These are phyloP conservation scores for Mormyrus lacerda DNA, from an alignment of 2,113 vertebrate genomes.

Conservation along the genomic window DNA sequence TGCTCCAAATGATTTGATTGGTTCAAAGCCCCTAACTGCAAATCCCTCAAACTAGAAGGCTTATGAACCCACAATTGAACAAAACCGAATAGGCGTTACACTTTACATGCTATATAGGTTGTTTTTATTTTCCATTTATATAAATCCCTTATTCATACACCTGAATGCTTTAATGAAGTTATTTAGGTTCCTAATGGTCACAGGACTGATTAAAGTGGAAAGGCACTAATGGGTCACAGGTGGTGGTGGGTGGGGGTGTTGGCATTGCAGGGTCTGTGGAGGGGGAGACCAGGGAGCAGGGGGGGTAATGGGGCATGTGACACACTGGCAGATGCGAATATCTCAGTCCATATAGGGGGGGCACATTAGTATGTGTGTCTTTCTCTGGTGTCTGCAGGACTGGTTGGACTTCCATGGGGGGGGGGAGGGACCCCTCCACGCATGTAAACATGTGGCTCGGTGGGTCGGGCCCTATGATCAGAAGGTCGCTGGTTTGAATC, in stretches of 20 bases:
- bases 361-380: neutral
- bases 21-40: neutral
- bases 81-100: neutral
- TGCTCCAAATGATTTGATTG: neutral
- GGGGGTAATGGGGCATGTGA: neutral
- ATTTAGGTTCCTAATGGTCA: neutral
- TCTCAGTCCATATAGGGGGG: neutral
- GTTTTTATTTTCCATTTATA: neutral
- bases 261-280: neutral
- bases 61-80: neutral
- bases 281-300: neutral
- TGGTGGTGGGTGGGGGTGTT: neutral
- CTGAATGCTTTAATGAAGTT: neutral
- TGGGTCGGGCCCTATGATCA: neutral
- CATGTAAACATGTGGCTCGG: neutral
- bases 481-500: neutral
- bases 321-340: neutral
- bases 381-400: neutral
- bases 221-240: neutral
- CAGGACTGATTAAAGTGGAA: neutral
- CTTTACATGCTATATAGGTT: neutral
- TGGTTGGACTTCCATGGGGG: neutral
- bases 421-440: neutral
- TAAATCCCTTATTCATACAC: neutral
- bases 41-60: neutral